Base-by-base conservation (phyloP, 2,888 invertebrate genomes). In the Dasypolia templi region DNA sequence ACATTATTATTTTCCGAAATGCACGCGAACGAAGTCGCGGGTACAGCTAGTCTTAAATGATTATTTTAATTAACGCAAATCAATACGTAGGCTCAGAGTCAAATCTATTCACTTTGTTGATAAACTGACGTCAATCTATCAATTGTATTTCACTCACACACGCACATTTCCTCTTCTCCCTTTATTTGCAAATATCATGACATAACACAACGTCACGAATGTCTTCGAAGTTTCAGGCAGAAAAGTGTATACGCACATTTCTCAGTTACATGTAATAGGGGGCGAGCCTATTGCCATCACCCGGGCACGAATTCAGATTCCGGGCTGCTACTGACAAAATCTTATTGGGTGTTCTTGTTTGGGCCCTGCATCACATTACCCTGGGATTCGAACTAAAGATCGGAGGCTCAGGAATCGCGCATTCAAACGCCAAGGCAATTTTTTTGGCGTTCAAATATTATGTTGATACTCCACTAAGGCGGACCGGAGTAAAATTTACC, bases 31-130 rank as follows among this genome's bases (percentile, higher is more conserved):
- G n/a, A n/a, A n/a, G n/a, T n/a, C n/a, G n/a, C n/a, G n/a, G n/a
- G n/a, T n/a, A n/a, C n/a, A n/a, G n/a, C n/a, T n/a, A n/a, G n/a
- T n/a, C n/a, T n/a, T n/a, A n/a, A 46, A 11, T 72, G 29, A 12
- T 46, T 46, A 39, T 32, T n/a, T 12, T 44, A 75, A 46, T 39
- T 3, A 74, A 39, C 53, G 46, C 39, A 46, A 55, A 55, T 22
- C 22, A 39, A 26, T 46, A 46, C 55, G n/a, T n/a, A n/a, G n/a
- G 3, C 32, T 35, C 22, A 26, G 26, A 65, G 22, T 32, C 51
- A 32, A 51, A 19, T 65, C 0, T 64, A 14, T 29, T 75, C 11
- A 51, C 17, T 66, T 77, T 68, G 22, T 77, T 77, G 6, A 46
- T 49, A 22, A 42, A 39, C n/a, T 1, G 29, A 74, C 66, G n/a